Conservation (phyloP, 2,888 invertebrate species). For the Rotaria macrura region DNA sequence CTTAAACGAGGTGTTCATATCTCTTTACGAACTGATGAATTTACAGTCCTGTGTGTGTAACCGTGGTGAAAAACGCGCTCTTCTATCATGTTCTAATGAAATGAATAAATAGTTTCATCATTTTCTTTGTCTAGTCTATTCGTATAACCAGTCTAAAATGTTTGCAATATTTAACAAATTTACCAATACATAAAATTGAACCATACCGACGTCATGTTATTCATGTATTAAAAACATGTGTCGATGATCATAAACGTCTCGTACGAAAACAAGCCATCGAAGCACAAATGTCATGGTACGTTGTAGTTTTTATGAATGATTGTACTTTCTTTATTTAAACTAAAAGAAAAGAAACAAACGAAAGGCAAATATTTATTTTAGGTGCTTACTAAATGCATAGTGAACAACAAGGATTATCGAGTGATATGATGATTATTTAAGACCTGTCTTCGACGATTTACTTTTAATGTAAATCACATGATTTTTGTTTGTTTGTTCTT, state of each 20-base stretch:
- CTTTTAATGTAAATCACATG: too few species aligned
- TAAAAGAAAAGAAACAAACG: too few species aligned
- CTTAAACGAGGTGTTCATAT: too few species aligned
- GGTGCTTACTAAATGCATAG: neutral
- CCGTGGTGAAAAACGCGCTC: too few species aligned
- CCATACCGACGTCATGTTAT: neutral
- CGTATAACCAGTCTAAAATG: neutral
- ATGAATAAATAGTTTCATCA: neutral
- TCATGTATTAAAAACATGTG: neutral
- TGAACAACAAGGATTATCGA: neutral
- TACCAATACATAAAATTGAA: neutral
- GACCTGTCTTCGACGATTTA: too few species aligned
- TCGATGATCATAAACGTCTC: slow-evolving; percentile 11
- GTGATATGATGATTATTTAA: too few species aligned
- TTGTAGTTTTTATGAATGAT: neutral
- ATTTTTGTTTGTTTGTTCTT: too few species aligned
- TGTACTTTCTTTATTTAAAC: neutral
- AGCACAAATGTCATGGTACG: slow-evolving; percentile 11
- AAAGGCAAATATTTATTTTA: neutral
- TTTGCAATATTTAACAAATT: neutral
- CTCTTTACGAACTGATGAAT: too few species aligned
- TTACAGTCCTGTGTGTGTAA: too few species aligned
- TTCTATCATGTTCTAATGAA: too few species aligned
- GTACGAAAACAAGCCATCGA: neutral
- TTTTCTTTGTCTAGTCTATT: neutral